These are phyloP conservation scores for Dinoponera quadriceps DNA, from an alignment of 1,140 invertebrate genomes.

Conservation along the genomic window DNA sequence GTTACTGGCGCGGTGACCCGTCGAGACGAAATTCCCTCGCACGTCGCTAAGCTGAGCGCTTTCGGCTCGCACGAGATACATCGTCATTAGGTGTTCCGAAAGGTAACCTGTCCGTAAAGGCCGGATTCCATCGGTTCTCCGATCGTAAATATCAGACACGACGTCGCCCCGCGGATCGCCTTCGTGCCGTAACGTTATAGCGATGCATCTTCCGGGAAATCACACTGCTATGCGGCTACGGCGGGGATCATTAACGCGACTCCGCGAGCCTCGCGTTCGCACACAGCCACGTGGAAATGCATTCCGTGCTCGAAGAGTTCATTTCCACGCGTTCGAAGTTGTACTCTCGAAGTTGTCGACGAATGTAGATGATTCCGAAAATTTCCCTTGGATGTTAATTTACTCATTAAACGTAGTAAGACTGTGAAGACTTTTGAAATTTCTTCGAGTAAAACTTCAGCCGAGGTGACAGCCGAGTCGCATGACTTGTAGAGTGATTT, in stretches of 20 bases:
- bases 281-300: neutral
- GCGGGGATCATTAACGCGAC: constrained; percentile 22
- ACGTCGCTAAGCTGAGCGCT: constrained; percentile 29
- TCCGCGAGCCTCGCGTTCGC: neutral
- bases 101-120: constrained; percentile 29
- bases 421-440: too few relatives aligned
- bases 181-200: constrained; percentile 7
- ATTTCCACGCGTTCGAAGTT: too few relatives aligned
- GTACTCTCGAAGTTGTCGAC: too few relatives aligned
- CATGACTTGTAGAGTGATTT: too few relatives aligned
- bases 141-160: constrained; percentile 30
- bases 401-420: too few relatives aligned
- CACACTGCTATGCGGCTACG: neutral
- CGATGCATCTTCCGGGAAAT: constrained; percentile 26
- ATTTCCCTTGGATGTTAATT: too few relatives aligned
- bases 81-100: constrained; percentile 27
- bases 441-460: too few relatives aligned
- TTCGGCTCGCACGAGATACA: constrained; percentile 14
- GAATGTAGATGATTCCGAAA: too few relatives aligned
- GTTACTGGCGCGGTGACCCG: constrained; percentile 4
- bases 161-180: neutral
- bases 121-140: constrained; percentile 28
- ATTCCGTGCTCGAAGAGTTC: too few relatives aligned
- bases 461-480: too few relatives aligned
- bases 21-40: constrained; percentile 1